phyloP scores from a whole-genome alignment of 1,140 invertebrate species.

The Oedothorax gibbosus region DNA sequence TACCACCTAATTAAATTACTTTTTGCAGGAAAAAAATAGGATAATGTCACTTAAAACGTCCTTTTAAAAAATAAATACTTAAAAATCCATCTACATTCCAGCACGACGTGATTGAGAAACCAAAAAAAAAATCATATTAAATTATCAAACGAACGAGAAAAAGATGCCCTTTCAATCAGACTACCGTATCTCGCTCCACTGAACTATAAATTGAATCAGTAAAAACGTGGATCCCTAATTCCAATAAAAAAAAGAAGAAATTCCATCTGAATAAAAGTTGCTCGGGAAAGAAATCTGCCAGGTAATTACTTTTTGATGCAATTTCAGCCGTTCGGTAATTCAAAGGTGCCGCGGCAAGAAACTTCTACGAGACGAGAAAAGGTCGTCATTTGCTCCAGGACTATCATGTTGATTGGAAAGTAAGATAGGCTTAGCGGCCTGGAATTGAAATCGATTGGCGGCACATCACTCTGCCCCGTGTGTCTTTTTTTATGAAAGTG shows the following conservation, averaged over 20 bases:
- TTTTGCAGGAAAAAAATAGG: too few relatives aligned
- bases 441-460: slow-evolving; percentile 41
- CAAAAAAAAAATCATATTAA: too few relatives aligned
- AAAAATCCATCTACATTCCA: too few relatives aligned
- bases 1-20: too few relatives aligned
- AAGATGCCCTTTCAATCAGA: neutral
- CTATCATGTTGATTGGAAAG: slow-evolving; percentile 37
- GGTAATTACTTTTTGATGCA: slow-evolving; percentile 55
- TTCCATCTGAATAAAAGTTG: slow-evolving; percentile 35
- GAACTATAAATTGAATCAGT: slow-evolving; percentile 48
- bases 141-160: neutral
- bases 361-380: slow-evolving; percentile 6
- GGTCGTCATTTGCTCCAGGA: slow-evolving; percentile 2
- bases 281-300: slow-evolving; percentile 41
- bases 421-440: neutral
- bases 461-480: too few relatives aligned
- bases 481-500: too few relatives aligned
- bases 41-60: too few relatives aligned
- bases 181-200: neutral
- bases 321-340: slow-evolving; percentile 36
- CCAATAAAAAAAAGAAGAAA: slow-evolving; percentile 26
- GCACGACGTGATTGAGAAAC: too few relatives aligned
- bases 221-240: slow-evolving; percentile 28
- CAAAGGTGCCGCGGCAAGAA: slow-evolving; percentile 29
- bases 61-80: too few relatives aligned